Evolutionary conservation across 2,888 invertebrate genomes (phyloP), one percentile per base, ranked within the genome.

Genomic region (Tinea trinotella): DNA sequence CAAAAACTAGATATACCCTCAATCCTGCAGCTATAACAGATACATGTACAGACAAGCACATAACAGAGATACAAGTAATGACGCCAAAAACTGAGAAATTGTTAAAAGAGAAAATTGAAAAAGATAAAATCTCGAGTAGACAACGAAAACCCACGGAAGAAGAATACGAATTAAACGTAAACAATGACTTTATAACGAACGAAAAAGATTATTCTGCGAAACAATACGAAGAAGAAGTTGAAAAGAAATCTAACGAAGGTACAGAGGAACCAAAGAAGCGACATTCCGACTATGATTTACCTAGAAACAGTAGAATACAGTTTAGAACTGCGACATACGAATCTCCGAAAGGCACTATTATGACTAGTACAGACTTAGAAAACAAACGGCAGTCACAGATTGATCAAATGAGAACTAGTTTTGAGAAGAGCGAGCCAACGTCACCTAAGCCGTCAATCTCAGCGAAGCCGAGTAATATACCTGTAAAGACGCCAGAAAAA

Each of bases 41-140:
- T 36, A 68, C 74, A 40, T 84, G 79, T 59, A 13, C 48, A 17
- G 57, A 61, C 22, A 66, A 67, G 34, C 92, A 91, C 64, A 87
- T 93, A 24, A 93, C 92, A 36, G 93, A 93, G 76, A 93, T 93
- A 56, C 91, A 92, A 74, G 92, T 92, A 0, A 75, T 89, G 1
- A 88, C 89, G 12, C 87, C 88, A 3, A 76, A 78, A 46, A 81
- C 69, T 54, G 88, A 75, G 59, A 78, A 76, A 60, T 60, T 62
- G 13, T 59, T 60, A 9, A 71, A 70, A 58, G 65, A 75, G 53
- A 70, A 71, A 63, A 58, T 70, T 17, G 65, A 69, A 59, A 75
- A 72, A 69, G 73, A 79, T 57, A 82, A 82, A 67, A 64, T 80
- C 54, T 64, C 74, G 30, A 77, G 79, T 59, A 82, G 77, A 59